Base-by-base conservation (phyloP, 2,888 invertebrate species). In the Drosophila parthenogenetica region DNA sequence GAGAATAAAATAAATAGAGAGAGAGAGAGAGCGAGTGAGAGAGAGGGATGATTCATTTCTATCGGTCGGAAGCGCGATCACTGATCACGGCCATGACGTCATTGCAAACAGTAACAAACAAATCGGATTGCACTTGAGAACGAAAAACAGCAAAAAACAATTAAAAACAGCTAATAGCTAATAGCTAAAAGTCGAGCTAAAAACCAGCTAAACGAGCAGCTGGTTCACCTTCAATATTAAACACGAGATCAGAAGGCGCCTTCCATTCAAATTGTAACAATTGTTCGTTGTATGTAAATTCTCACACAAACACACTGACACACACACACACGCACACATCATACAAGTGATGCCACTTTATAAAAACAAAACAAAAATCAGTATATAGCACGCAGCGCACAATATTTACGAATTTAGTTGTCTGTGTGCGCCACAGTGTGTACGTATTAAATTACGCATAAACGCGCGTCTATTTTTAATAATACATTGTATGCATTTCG, bases 111-210 rank as follows among this genome's bases (percentile, higher is more conserved):
- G 29, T 29, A 29, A 29, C 29, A 29, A 29, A 29, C 29, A 29
- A 29, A 72, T 55, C 69, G 63, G 63, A 45, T 69, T 71, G 81
- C 81, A 87, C 81, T 83, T 81, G 84, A 81, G 13, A 73, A 61
- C 51, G 48, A 42, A 59, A 58, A 48, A 35, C 13, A 35, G 48
- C 39, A 59, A 58, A 48, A 35, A 8, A 35, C 35, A 76, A 61
- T 55, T 50, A 39, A 59, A 58, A 73, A 61, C 54, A 76, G 58
- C 49, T n/a, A n/a, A n/a, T n/a, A n/a, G n/a, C n/a, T 58, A 73
- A 48, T 50, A 53, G 59, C 43, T 25, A 61, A 59, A 39, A 39
- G 50, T 46, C 43, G 35, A 54, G 40, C 16, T 32, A 22, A 54
- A 66, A 73, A 73, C 55, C 61, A 62, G 65, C 58, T 39, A 59